A percentile compares a stretch with the other conserved stretches of the same genome.
phyloP scores from a whole-genome alignment of 2,797 vertebrate species.

The Rhinichthys osculus region DNA sequence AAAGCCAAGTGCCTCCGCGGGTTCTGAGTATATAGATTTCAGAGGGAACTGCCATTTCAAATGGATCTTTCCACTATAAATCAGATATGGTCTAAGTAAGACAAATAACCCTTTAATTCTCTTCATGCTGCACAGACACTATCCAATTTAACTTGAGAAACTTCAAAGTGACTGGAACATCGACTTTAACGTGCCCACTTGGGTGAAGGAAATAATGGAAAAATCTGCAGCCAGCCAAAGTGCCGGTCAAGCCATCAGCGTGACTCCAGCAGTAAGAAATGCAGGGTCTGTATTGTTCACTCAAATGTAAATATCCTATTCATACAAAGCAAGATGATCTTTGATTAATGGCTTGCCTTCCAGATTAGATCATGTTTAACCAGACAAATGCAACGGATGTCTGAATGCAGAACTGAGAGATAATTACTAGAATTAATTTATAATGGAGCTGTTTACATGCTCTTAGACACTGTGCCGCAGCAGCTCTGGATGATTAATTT shows the following conservation, averaged over 20 bases:
- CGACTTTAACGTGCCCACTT: conserved; percentile 12
- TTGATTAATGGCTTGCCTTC: conserved; percentile 8
- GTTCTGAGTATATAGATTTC: conserved; percentile 54
- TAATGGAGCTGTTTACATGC: conserved; percentile 27
- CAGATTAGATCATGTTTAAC: conserved; percentile 9
- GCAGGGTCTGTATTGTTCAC: conserved; percentile 13
- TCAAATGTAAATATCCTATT: conserved; percentile 9
- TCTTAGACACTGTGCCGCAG: not conserved
- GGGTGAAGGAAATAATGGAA: conserved; percentile 37
- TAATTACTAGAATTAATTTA: conserved; percentile 9
- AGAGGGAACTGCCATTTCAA: conserved; percentile 54
- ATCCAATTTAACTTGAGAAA: conserved; percentile 65
- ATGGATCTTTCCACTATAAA: conserved; percentile 56
- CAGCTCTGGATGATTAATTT: conserved; percentile 14
- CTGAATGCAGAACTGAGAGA: not conserved
- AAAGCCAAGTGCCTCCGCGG: conserved; percentile 41
- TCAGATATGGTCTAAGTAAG: conserved; percentile 56
- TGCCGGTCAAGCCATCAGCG: not conserved
- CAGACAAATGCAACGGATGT: not conserved
- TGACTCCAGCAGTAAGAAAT: not conserved
- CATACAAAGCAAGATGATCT: not conserved
- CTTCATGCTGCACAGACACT: conserved; percentile 64
- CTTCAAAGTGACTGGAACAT: conserved; percentile 57
- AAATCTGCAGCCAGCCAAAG: conserved; percentile 25
- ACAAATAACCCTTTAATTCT: conserved; percentile 49